Evolutionary conservation across 2,888 invertebrate species (phyloP).

Genomic region (Hypsopygia costalis): DNA sequence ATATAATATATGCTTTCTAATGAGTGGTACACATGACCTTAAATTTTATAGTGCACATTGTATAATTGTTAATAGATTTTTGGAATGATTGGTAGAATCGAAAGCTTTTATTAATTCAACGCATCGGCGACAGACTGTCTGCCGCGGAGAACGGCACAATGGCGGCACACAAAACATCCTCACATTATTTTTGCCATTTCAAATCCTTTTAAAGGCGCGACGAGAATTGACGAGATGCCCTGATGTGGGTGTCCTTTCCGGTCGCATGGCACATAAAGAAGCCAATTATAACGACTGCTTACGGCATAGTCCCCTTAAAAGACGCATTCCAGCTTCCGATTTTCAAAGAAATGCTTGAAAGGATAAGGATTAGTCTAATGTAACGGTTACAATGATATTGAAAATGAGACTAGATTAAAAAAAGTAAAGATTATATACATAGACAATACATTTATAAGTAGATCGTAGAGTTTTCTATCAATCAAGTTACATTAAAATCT

Average conservation of each 20-base stretch:
- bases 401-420: too few species aligned
- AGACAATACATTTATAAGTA: too few species aligned
- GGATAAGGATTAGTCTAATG: conserved; percentile 62
- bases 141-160: conserved; percentile 41
- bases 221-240: conserved; percentile 31
- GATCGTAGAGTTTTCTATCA: too few species aligned
- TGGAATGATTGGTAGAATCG: not conserved
- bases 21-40: conserved; percentile 9
- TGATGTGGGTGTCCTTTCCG: conserved; percentile 74
- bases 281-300: conserved; percentile 70
- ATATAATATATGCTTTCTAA: conserved; percentile 19
- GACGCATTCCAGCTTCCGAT: conserved; percentile 64
- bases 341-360: conserved; percentile 61
- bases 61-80: too few species aligned
- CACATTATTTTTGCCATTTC: conserved; percentile 56
- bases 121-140: conserved; percentile 66
- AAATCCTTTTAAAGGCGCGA: conserved; percentile 67
- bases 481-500: too few species aligned
- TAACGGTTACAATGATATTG: conserved; percentile 38
- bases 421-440: too few species aligned
- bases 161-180: conserved; percentile 44
- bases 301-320: conserved; percentile 46
- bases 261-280: conserved; percentile 54
- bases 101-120: conserved; percentile 21
- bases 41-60: too few species aligned